Conservation (phyloP, 2,113 vertebrate genomes). For the Melanerpes aurifrons region DNA sequence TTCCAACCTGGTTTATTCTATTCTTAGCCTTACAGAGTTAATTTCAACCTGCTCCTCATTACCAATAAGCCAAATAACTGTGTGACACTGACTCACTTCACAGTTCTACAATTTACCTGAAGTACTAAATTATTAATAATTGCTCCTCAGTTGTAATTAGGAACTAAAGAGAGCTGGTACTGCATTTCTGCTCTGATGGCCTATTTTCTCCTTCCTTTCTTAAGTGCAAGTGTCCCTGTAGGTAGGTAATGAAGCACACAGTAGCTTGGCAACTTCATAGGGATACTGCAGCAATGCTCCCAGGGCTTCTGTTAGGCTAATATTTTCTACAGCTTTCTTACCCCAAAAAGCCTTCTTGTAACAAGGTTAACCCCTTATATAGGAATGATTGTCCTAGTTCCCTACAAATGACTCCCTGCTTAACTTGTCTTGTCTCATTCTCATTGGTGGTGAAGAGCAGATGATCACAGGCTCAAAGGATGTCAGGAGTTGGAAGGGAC, state of each 20-base stretch:
- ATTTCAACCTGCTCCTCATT: neutral
- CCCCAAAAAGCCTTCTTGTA: neutral
- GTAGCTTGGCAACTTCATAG: neutral
- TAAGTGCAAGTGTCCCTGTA: neutral
- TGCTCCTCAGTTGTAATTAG: neutral
- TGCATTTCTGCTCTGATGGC: neutral
- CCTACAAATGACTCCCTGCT: neutral
- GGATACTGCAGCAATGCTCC: neutral
- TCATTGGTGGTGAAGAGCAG: neutral
- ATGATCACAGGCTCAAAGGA: too few relatives aligned
- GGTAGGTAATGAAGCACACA: neutral
- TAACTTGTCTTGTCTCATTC: neutral
- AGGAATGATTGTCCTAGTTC: neutral
- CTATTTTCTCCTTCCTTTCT: neutral
- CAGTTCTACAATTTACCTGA: neutral
- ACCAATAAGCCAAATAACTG: neutral
- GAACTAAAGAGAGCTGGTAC: neutral
- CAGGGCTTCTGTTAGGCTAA: neutral
- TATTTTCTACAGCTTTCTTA: neutral
- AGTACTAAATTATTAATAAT: constrained; percentile 16
- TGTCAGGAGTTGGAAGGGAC: too few relatives aligned
- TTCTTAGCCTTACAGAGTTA: neutral
- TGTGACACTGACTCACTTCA: neutral
- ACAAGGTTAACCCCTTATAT: neutral
- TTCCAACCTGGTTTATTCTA: too few relatives aligned